These are phyloP conservation scores for Beroe forskalii DNA, from an alignment of 37 sponge, comb jelly and placozoan species.

Conservation along the genomic window DNA sequence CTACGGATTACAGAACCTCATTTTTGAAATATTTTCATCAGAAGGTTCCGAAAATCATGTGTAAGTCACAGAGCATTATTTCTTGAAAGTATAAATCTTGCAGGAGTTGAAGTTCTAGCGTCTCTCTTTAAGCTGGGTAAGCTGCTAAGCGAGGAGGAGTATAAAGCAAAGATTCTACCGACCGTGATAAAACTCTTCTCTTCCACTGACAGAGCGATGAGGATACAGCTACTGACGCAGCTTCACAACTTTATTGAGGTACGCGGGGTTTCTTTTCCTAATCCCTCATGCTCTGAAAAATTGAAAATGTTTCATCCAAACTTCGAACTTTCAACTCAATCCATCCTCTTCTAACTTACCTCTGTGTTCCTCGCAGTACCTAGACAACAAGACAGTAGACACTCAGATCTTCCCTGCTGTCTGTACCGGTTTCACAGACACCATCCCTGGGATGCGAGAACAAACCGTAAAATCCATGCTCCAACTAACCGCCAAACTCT, in stretches of 20 bases:
- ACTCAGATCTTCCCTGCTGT: slow-evolving; percentile 86
- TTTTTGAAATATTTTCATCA: no score
- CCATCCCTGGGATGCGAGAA: slow-evolving; percentile 86
- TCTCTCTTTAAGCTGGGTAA: slow-evolving; percentile 84
- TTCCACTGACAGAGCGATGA: slow-evolving; percentile 89
- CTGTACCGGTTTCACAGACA: slow-evolving; percentile 85
- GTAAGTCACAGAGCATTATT: no score
- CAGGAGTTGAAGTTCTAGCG: slow-evolving; percentile 80
- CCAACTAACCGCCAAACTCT: slow-evolving; percentile 82
- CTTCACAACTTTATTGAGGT: slow-evolving; percentile 34
- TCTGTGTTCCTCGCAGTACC: slow-evolving; percentile 77
- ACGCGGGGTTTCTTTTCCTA: no score
- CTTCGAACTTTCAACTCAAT: no score
- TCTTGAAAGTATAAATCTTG: no score
- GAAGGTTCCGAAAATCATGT: no score
- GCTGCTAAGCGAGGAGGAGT: slow-evolving; percentile 75
- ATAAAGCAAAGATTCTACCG: slow-evolving; percentile 87
- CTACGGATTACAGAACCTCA: no score
- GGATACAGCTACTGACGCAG: slow-evolving; percentile 88
- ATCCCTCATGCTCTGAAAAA: no score
- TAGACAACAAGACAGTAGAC: slow-evolving; percentile 75
- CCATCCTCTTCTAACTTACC: no score
- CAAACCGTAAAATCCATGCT: slow-evolving; percentile 90
- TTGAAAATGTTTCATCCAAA: no score
- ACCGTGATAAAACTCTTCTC: slow-evolving; percentile 93